Evolutionary conservation across 2,797 vertebrate species (phyloP).

Genomic region (Avahi laniger): DNA sequence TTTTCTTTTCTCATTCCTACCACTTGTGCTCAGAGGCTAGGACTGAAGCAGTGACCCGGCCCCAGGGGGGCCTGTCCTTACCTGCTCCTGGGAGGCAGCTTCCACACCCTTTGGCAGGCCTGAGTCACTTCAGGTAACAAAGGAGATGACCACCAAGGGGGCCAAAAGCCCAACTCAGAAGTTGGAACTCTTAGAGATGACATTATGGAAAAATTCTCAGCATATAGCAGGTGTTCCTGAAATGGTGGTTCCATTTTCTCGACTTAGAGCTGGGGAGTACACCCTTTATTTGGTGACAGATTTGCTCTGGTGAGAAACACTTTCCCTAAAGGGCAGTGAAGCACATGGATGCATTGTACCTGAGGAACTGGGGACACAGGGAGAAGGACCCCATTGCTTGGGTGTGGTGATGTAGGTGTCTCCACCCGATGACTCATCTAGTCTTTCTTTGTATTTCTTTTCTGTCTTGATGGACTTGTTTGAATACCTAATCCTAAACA

Average conservation of each 20-base stretch:
- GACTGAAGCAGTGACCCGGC: not conserved
- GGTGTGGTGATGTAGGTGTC: not conserved
- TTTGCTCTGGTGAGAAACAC: not conserved
- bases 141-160: not conserved
- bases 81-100: not conserved
- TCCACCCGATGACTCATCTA: not conserved
- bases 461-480: not conserved
- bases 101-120: conserved; percentile 26
- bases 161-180: not conserved
- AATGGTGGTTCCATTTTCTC: not conserved
- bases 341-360: not conserved
- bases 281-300: not conserved
- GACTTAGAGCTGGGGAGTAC: not conserved
- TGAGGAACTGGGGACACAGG: not conserved
- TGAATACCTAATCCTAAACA: not conserved
- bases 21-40: not conserved
- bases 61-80: conserved; percentile 52
- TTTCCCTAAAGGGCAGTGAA: not conserved
- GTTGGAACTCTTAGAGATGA: not conserved
- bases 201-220: not conserved
- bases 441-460: not conserved
- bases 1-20: conserved; percentile 33
- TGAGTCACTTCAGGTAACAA: conserved; percentile 11
- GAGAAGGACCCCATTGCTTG: accelerated
- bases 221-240: not conserved